A percentile compares a stretch with the other conserved stretches of the same genome.
phyloP scores from a whole-genome alignment of 2,797 vertebrate species.

The Simalia tracyae region DNA sequence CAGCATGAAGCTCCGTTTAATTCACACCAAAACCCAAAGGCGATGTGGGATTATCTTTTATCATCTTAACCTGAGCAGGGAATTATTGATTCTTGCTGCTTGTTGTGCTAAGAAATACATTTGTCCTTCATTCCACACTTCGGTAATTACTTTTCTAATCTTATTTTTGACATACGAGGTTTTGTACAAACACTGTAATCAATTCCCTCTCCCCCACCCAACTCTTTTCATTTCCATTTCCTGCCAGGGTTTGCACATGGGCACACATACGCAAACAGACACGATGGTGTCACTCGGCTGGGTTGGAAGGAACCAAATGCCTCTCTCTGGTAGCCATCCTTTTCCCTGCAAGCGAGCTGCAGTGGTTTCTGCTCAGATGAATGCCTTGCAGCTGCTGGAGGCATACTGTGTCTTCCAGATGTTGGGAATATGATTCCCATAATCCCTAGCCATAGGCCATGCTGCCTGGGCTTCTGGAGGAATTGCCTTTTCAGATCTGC shows the following conservation, averaged over 20 bases:
- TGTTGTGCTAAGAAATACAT: constrained; percentile 9
- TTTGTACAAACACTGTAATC: constrained; percentile 14
- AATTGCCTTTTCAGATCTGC: too few relatives aligned
- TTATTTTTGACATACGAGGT: constrained; percentile 32
- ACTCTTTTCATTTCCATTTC: not conserved
- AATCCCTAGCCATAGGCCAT: too few relatives aligned
- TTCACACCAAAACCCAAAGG: constrained; percentile 19
- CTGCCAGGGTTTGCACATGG: not conserved
- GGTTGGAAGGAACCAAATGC: not conserved
- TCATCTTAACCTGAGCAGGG: constrained; percentile 28
- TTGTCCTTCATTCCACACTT: constrained; percentile 26
- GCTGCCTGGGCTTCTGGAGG: too few relatives aligned
- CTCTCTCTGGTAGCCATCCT: not conserved
- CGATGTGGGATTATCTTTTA: constrained; percentile 27
- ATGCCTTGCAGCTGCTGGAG: too few relatives aligned
- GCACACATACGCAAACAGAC: not conserved
- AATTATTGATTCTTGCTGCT: constrained; percentile 26
- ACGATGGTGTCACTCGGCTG: not conserved
- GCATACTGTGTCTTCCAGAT: too few relatives aligned
- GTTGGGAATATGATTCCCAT: too few relatives aligned
- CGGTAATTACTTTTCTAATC: constrained; percentile 37
- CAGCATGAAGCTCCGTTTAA: constrained; percentile 20
- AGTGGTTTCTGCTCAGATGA: not conserved
- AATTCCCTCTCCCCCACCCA: not conserved
- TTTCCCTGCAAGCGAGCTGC: not conserved